Evolutionary conservation across 1,140 invertebrate species (phyloP).

Genomic region (Conus betulinus): DNA sequence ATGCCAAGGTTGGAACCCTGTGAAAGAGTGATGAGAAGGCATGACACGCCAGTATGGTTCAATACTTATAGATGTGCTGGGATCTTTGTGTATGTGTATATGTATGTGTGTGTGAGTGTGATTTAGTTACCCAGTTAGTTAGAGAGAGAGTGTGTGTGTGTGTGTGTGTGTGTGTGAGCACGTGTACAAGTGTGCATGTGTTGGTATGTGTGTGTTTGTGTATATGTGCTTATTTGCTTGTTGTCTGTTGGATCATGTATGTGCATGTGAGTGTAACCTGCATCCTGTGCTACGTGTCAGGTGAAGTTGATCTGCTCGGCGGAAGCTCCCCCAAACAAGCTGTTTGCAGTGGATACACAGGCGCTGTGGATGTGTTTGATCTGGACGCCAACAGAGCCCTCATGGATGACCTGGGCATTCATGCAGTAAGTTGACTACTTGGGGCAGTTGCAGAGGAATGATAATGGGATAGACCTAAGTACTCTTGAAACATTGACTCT

Average conservation of each 20-base stretch:
- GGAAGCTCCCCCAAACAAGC: constrained; percentile 82
- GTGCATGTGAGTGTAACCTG: no score
- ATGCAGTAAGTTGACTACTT: constrained; percentile 64
- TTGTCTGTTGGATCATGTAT: no score
- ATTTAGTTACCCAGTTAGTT: no score
- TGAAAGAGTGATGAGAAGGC: constrained; percentile 6
- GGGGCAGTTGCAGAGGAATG: no score
- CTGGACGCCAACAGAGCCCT: constrained; percentile 84
- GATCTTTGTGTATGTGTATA: neutral
- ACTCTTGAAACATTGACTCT: no score
- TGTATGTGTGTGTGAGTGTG: no score
- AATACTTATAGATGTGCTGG: neutral
- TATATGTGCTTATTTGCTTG: no score
- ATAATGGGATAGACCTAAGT: no score
- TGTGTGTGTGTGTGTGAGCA: no score
- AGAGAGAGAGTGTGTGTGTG: no score
- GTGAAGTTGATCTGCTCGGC: constrained; percentile 88
- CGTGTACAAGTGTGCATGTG: no score
- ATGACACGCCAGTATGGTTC: neutral
- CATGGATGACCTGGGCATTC: constrained; percentile 95
- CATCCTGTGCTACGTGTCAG: constrained; percentile 68
- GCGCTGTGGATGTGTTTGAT: constrained; percentile 75
- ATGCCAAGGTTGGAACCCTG: constrained; percentile 85
- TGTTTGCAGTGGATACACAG: constrained; percentile 82
- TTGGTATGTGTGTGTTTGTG: no score